These are phyloP conservation scores for Bathynomus jamesi DNA, from an alignment of 1,140 invertebrate genomes.

Conservation along the genomic window DNA sequence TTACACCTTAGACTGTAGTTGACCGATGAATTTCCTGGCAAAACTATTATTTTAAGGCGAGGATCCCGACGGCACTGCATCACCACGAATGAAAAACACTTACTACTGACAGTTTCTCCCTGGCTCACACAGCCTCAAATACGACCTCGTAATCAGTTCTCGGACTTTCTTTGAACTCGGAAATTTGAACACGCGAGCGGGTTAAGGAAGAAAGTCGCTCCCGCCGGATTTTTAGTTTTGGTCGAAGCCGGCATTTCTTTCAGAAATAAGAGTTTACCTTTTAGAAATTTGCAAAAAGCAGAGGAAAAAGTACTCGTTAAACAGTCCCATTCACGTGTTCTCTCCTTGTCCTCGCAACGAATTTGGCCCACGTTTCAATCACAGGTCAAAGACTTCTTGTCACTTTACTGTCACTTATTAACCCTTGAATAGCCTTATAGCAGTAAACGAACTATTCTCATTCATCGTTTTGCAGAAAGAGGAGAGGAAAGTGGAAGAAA, in stretches of 20 bases:
- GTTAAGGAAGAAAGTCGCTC: constrained; percentile 71
- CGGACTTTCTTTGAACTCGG: constrained; percentile 74
- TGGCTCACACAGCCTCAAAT: constrained; percentile 54
- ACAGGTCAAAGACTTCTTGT: constrained; percentile 56
- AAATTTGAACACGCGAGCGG: constrained; percentile 54
- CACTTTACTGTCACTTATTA: constrained; percentile 62
- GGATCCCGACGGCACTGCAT: constrained; percentile 48
- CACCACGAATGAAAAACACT: constrained; percentile 50
- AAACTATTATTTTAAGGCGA: constrained; percentile 59
- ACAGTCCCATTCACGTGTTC: constrained; percentile 19
- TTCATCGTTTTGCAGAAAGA: constrained; percentile 76
- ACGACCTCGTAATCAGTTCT: constrained; percentile 71
- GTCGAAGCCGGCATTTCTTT: constrained; percentile 69
- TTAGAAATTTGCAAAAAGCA: constrained; percentile 33
- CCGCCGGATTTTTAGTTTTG: constrained; percentile 68
- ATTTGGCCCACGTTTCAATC: constrained; percentile 58
- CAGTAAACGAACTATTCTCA: constrained; percentile 54
- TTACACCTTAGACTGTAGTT: constrained; percentile 69
- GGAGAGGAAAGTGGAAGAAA: constrained; percentile 42
- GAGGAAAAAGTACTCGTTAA: neutral
- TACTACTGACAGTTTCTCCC: constrained; percentile 76
- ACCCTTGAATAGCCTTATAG: constrained; percentile 46
- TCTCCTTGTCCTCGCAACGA: constrained; percentile 63
- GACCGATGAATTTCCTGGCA: constrained; percentile 69
- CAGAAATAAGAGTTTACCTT: constrained; percentile 45